Conservation (phyloP, 1,140 invertebrate species). For the Diprion similis region DNA sequence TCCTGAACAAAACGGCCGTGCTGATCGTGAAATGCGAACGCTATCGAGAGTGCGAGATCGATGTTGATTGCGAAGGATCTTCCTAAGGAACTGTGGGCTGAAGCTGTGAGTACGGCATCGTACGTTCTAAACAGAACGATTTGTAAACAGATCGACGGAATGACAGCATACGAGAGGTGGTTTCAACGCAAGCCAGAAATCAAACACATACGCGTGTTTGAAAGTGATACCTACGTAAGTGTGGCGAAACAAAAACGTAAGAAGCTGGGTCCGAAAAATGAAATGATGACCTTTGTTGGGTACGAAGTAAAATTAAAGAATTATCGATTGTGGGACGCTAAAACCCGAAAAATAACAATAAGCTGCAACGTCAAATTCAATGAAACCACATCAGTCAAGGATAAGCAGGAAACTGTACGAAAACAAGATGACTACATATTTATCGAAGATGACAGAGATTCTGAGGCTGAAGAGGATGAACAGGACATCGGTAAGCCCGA, state of each 20-base stretch:
- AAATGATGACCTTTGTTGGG: constrained; percentile 23
- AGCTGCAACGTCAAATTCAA: constrained; percentile 15
- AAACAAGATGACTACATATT: background rate
- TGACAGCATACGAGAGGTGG: constrained; percentile 13
- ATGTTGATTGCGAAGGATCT: constrained; percentile 48
- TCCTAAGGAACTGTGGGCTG: constrained; percentile 49
- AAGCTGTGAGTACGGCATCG: constrained; percentile 51
- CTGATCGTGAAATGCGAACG: constrained; percentile 24
- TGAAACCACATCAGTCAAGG: background rate
- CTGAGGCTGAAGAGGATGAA: background rate
- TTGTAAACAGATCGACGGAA: background rate
- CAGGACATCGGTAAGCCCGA: background rate
- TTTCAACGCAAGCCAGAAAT: constrained; percentile 1
- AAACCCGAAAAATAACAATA: constrained; percentile 17
- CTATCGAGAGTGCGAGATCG: constrained; percentile 35
- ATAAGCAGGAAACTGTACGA: background rate
- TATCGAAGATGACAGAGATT: background rate
- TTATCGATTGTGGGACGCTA: constrained; percentile 25
- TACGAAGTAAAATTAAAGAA: constrained; percentile 26
- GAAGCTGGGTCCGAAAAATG: constrained; percentile 40
- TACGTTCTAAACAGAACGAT: constrained; percentile 14
- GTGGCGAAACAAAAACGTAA: constrained; percentile 25
- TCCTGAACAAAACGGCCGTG: constrained; percentile 19
- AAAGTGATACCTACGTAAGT: constrained; percentile 10
- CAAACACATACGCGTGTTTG: constrained; percentile 9